phyloP scores from a whole-genome alignment of 1,140 invertebrate genomes.

The Polyergus mexicanus region DNA sequence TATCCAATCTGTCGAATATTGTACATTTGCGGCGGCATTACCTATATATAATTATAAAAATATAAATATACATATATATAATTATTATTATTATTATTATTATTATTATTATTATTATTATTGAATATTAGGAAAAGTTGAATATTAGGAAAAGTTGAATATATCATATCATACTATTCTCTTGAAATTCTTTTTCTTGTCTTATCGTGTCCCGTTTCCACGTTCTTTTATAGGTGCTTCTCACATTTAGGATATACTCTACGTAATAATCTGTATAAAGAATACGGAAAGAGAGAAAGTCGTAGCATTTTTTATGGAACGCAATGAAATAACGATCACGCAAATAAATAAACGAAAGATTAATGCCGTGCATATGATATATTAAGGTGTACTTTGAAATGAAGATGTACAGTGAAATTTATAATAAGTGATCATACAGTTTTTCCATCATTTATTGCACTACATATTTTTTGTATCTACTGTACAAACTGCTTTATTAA shows the following conservation, averaged over 20 bases:
- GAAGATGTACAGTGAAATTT: too few relatives aligned
- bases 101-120: conserved; percentile 78
- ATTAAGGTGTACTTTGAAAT: too few relatives aligned
- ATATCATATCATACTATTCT: conserved; percentile 77
- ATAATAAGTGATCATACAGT: too few relatives aligned
- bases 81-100: conserved; percentile 70
- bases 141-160: conserved; percentile 80
- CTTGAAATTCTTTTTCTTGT: conserved; percentile 48
- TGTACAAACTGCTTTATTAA: too few relatives aligned
- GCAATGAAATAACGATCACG: too few relatives aligned
- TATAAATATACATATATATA: conserved; percentile 69
- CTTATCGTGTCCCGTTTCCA: not conserved
- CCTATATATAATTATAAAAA: conserved; percentile 68
- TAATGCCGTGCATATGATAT: too few relatives aligned
- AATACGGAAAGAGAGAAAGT: not conserved
- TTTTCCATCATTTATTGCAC: too few relatives aligned
- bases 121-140: conserved; percentile 74
- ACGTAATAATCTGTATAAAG: not conserved
- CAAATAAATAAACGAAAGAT: too few relatives aligned
- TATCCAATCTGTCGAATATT: conserved; percentile 79
- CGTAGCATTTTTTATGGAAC: too few relatives aligned
- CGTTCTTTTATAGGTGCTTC: not conserved
- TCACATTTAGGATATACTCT: not conserved
- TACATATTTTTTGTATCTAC: too few relatives aligned
- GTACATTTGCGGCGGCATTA: conserved; percentile 78